phyloP scores from a whole-genome alignment of 2,888 invertebrate species.

The Ametastegia equiseti region DNA sequence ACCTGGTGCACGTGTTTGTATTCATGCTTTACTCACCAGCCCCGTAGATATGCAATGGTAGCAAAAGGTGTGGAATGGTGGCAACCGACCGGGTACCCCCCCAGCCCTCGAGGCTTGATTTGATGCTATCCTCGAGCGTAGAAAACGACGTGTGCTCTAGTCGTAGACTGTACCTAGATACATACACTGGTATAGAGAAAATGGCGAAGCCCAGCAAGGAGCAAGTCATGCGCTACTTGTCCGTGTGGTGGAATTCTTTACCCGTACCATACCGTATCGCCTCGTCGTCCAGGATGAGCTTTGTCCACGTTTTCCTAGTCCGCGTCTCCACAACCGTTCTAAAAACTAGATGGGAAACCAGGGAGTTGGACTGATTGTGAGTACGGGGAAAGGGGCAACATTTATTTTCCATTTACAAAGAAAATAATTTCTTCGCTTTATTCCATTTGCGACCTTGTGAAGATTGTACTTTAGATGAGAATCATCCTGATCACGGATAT shows the following conservation, averaged over 20 bases:
- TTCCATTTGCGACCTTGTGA: background rate
- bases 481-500: background rate
- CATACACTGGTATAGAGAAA: background rate
- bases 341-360: background rate
- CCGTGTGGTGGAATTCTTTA: slow-evolving; percentile 25
- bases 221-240: background rate
- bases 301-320: background rate
- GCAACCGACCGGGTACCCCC: background rate
- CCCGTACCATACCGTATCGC: slow-evolving; percentile 4
- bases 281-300: background rate
- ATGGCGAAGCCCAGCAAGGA: background rate
- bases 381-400: background rate
- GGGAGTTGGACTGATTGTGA: background rate
- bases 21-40: slow-evolving; percentile 13
- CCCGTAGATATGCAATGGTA: background rate
- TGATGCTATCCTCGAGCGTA: slow-evolving; percentile 31
- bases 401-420: background rate
- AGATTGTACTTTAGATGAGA: background rate
- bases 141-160: slow-evolving; percentile 3
- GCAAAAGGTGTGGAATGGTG: slow-evolving; percentile 15
- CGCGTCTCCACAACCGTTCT: background rate
- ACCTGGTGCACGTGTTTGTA: slow-evolving; percentile 33
- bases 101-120: slow-evolving; percentile 33
- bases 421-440: background rate
- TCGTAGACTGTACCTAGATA: background rate